Evolutionary conservation across 1,140 invertebrate species (phyloP).

Genomic region (Drosophila sp.): DNA sequence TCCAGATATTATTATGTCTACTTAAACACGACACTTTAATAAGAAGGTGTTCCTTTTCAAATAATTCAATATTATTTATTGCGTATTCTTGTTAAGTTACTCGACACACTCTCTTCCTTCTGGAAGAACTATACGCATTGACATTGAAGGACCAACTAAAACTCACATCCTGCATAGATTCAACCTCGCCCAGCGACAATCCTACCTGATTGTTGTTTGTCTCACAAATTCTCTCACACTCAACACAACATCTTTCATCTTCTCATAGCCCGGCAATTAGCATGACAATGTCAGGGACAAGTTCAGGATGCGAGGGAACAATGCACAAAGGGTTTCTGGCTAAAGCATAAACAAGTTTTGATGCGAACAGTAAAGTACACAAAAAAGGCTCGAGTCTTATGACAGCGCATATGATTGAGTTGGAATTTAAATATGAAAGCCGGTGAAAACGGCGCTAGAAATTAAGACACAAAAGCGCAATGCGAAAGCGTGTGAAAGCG

Average conservation of each 20-base stretch:
- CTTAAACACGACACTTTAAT: background rate
- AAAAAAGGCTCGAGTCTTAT: constrained; percentile 43
- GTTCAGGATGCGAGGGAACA: constrained; percentile 46
- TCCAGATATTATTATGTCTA: background rate
- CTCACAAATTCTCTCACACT: constrained; percentile 16
- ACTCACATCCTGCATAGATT: constrained; percentile 5
- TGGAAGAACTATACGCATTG: constrained; percentile 48
- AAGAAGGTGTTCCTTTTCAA: too few relatives aligned
- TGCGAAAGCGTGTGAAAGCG: constrained; percentile 65
- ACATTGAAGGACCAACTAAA: constrained; percentile 53
- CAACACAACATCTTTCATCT: background rate
- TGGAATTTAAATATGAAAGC: constrained; percentile 56
- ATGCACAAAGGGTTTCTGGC: constrained; percentile 30
- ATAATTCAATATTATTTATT: background rate
- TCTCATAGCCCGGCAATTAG: constrained; percentile 61
- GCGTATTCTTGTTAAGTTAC: background rate
- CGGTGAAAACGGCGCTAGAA: constrained; percentile 14
- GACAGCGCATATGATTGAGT: constrained; percentile 74
- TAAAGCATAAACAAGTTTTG: constrained; percentile 56
- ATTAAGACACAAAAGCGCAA: constrained; percentile 42
- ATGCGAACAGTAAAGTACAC: constrained; percentile 14
- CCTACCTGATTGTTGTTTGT: constrained; percentile 35
- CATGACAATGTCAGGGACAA: constrained; percentile 70
- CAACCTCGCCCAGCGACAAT: constrained; percentile 13
- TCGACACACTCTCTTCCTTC: constrained; percentile 9